Evolutionary conservation across 2,888 invertebrate species (phyloP).

Genomic region (Diabrotica balteata): DNA sequence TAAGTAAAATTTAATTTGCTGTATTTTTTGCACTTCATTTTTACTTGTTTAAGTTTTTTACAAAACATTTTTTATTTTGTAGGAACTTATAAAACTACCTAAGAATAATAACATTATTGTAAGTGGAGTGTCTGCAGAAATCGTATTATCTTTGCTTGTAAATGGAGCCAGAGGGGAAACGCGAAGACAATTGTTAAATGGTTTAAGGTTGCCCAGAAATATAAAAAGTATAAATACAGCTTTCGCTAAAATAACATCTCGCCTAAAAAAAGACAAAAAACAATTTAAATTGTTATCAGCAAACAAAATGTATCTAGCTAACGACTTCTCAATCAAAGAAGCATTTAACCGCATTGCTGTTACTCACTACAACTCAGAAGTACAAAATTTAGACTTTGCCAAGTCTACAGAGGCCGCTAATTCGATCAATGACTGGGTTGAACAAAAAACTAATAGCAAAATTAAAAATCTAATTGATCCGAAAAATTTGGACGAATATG

Average conservation of each 20-base stretch:
- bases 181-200: neutral
- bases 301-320: neutral
- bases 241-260: neutral
- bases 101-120: neutral
- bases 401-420: neutral
- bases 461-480: neutral
- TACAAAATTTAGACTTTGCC: neutral
- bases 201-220: neutral
- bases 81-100: no score
- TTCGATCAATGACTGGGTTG: neutral
- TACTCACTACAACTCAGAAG: neutral
- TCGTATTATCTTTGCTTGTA: neutral
- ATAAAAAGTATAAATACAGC: neutral
- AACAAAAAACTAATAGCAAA: neutral
- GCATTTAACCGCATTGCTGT: neutral
- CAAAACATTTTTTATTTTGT: no score
- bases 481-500: neutral
- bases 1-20: no score
- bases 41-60: no score
- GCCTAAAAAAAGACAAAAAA: neutral
- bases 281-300: neutral
- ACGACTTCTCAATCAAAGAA: neutral
- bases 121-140: neutral
- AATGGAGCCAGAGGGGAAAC: neutral
- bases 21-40: no score